phyloP scores from a whole-genome alignment of 1,140 invertebrate species.

The Zaprionus camerounensis region DNA sequence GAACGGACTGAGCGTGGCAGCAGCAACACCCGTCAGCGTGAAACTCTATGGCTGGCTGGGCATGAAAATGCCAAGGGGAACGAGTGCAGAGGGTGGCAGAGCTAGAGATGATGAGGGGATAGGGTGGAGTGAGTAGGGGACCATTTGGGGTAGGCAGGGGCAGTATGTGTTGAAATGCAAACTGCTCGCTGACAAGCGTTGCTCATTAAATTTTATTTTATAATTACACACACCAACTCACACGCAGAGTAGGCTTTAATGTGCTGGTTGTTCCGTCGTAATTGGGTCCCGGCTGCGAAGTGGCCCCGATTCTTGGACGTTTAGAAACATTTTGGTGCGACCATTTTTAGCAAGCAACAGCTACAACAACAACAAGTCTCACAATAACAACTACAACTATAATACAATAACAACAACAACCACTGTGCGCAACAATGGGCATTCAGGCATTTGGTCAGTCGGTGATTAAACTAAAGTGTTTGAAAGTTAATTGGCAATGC shows the following conservation, averaged over 20 bases:
- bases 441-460: constrained; percentile 49
- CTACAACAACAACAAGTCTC: constrained; percentile 20
- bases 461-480: constrained; percentile 80
- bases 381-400: neutral
- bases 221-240: constrained; percentile 78
- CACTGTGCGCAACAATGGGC: constrained; percentile 22
- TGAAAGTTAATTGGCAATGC: constrained; percentile 75
- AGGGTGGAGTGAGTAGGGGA: neutral
- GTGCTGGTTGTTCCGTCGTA: constrained; percentile 54
- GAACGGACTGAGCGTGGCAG: constrained; percentile 62
- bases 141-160: neutral
- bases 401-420: constrained; percentile 7
- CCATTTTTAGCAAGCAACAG: constrained; percentile 48
- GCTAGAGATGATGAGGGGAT: neutral
- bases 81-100: neutral
- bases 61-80: constrained; percentile 63
- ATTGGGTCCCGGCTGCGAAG: constrained; percentile 56
- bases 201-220: constrained; percentile 83
- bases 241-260: constrained; percentile 58
- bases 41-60: constrained; percentile 78
- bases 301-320: constrained; percentile 37
- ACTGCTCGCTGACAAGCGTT: constrained; percentile 67
- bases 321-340: constrained; percentile 49
- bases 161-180: constrained; percentile 81
- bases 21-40: constrained; percentile 77